Evolutionary conservation across 1,140 invertebrate genomes (phyloP).

Genomic region (Cyrtorhinus lividipennis): DNA sequence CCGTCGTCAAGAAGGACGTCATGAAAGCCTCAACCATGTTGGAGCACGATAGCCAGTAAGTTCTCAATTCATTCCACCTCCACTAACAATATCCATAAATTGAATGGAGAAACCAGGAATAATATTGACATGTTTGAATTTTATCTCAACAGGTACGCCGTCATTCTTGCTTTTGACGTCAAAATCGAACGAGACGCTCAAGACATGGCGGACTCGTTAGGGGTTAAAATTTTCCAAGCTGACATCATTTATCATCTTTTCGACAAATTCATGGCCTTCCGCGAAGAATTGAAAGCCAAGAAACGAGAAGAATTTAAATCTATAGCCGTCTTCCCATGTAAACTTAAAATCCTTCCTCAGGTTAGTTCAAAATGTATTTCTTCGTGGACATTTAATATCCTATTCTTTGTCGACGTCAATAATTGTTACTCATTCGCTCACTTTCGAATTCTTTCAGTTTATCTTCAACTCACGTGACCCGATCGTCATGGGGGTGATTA

Average conservation of each 20-base stretch:
- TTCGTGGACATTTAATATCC: background rate
- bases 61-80: conserved; percentile 27
- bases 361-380: conserved; percentile 32
- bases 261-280: conserved; percentile 90
- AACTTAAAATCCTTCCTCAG: conserved; percentile 70
- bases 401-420: background rate
- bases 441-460: too few relatives aligned
- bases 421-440: too few relatives aligned
- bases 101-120: too few relatives aligned
- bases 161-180: conserved; percentile 98
- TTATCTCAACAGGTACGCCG: conserved; percentile 58
- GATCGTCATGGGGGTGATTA: conserved; percentile 88
- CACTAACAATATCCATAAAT: too few relatives aligned
- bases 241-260: conserved; percentile 99
- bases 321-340: conserved; percentile 97
- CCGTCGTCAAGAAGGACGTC: conserved; percentile 97
- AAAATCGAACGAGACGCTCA: conserved; percentile 96
- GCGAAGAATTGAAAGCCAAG: conserved; percentile 82
- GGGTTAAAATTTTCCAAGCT: conserved; percentile 95
- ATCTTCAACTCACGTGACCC: conserved; percentile 97
- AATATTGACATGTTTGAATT: too few relatives aligned
- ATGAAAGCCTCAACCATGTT: conserved; percentile 99
- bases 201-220: conserved; percentile 84
- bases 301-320: conserved; percentile 91
- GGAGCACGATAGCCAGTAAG: conserved; percentile 92